Evolutionary conservation across 2,797 vertebrate genomes (phyloP).

Genomic region (Dendrocincla tyrannina): DNA sequence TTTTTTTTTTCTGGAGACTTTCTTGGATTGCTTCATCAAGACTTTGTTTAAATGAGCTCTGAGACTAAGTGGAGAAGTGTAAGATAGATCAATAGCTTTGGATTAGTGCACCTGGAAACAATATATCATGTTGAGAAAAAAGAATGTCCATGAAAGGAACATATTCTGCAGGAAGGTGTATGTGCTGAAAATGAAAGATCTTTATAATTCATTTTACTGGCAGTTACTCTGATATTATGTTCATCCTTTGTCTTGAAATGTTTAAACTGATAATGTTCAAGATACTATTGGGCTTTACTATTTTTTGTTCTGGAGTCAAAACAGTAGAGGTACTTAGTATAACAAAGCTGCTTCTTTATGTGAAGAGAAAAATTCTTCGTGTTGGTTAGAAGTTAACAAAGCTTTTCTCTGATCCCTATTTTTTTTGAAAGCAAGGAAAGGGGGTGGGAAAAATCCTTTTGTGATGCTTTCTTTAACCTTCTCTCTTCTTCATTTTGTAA

Average conservation of each 20-base stretch:
- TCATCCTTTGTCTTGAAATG: neutral
- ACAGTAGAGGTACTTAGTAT: neutral
- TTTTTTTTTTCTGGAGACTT: neutral
- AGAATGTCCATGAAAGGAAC: neutral
- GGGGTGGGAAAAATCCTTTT: neutral
- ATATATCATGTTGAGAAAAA: neutral
- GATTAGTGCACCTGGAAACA: neutral
- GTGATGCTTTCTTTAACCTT: neutral
- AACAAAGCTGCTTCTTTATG: neutral
- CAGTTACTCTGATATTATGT: neutral
- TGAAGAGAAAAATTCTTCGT: neutral
- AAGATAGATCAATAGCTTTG: neutral
- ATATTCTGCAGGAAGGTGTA: neutral
- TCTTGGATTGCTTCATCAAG: neutral
- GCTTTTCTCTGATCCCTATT: neutral
- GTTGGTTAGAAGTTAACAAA: neutral
- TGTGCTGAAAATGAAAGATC: neutral
- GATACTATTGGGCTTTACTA: neutral
- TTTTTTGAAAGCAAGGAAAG: neutral
- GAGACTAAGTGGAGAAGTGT: neutral
- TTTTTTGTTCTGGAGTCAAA: neutral
- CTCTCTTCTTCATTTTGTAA: neutral
- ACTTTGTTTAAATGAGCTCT: neutral
- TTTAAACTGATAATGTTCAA: neutral
- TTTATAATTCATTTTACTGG: neutral